Percentiles rank a stretch among this genome's conserved stretches.
Conservation (phyloP, 2,113 vertebrate species). For the Charina bottae region DNA sequence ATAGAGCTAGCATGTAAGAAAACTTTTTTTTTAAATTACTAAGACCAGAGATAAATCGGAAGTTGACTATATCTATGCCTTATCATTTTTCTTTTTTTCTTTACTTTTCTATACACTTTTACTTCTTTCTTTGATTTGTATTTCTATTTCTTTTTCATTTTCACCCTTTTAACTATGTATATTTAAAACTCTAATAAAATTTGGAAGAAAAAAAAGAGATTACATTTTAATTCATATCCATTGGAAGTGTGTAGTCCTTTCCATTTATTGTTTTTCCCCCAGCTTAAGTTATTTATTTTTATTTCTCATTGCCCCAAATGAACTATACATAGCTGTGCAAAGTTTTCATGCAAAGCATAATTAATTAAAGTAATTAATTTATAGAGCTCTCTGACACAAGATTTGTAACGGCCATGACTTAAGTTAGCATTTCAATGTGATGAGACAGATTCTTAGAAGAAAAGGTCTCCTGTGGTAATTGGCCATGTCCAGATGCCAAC, state of each 20-base stretch:
- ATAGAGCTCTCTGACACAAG: not conserved
- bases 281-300: slow-evolving; percentile 6
- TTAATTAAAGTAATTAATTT: not conserved
- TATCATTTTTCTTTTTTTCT: no score
- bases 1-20: no score
- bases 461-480: not conserved
- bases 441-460: not conserved
- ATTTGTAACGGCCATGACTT: not conserved
- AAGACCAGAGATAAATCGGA: no score
- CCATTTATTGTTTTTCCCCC: not conserved
- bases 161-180: no score
- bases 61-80: no score
- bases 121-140: no score
- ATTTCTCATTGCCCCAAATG: not conserved
- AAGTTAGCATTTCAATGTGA: not conserved
- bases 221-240: not conserved
- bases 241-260: not conserved
- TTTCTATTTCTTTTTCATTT: no score
- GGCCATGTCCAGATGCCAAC: not conserved
- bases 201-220: no score
- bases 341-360: no score
- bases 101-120: no score
- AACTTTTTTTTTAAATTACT: no score
- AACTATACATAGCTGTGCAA: not conserved
- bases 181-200: no score